Conservation (phyloP, 2,797 vertebrate genomes). For the Vespertilio murinus region DNA sequence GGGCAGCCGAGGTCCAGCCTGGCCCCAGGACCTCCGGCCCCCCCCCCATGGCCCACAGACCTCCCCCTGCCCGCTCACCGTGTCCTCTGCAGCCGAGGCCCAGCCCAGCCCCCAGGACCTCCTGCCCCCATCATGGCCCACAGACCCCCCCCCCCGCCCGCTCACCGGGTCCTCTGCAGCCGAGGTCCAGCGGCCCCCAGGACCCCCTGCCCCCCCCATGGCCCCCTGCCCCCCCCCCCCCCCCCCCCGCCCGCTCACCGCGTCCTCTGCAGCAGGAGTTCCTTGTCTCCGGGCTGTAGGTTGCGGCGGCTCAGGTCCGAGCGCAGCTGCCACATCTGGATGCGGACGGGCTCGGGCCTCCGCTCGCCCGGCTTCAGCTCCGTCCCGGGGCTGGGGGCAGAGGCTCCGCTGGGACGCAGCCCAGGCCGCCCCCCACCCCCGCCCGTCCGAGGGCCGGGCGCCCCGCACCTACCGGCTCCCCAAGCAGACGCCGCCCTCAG, state of each 20-base stretch:
- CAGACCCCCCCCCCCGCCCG: too few relatives aligned
- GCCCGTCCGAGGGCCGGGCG: not conserved
- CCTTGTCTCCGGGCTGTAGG: constrained; percentile 84
- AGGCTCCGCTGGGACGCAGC: not conserved
- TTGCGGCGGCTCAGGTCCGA: constrained; percentile 86
- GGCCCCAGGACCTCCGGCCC: too few relatives aligned
- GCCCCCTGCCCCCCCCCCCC: too few relatives aligned
- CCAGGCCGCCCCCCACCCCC: rapidly evolving
- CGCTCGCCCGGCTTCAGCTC: not conserved
- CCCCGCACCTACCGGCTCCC: not conserved
- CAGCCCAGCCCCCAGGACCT: too few relatives aligned
- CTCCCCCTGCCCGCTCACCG: too few relatives aligned
- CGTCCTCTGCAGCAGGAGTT: constrained; percentile 82
- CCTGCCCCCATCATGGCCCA: too few relatives aligned
- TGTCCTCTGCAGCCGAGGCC: too few relatives aligned
- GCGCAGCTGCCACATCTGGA: constrained; percentile 82
- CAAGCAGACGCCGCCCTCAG: constrained; percentile 53
- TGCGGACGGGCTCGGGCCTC: constrained; percentile 75
- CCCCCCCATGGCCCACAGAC: too few relatives aligned
- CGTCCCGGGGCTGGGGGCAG: constrained; percentile 77
- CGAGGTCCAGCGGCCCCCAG: too few relatives aligned
- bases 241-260: constrained; percentile 83
- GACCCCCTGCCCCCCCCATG: too few relatives aligned
- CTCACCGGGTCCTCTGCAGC: too few relatives aligned
- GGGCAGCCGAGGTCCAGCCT: too few relatives aligned